Percentiles rank a stretch among this genome's conserved stretches.
These are phyloP conservation scores for Erpobdella octoculata DNA, from an alignment of 2,888 invertebrate genomes.

Conservation along the genomic window DNA sequence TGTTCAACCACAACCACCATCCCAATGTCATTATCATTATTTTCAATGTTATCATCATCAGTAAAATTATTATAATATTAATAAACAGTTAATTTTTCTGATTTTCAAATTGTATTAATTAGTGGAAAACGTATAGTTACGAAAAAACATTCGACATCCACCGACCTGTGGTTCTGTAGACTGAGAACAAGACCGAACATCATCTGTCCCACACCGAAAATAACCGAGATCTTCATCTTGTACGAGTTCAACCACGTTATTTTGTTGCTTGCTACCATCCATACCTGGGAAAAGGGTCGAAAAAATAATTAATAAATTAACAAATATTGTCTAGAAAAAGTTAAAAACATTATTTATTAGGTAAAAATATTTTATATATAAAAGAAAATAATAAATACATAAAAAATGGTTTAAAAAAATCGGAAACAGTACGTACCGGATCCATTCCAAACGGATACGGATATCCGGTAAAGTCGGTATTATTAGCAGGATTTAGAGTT, in stretches of 20 bases:
- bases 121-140: background rate
- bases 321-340: background rate
- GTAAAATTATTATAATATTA: too few species aligned
- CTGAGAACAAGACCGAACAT: conserved; percentile 82
- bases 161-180: conserved; percentile 53
- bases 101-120: background rate
- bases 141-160: background rate
- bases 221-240: conserved; percentile 91
- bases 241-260: conserved; percentile 87
- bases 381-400: background rate
- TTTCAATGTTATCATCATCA: too few species aligned
- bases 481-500: conserved; percentile 28
- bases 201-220: conserved; percentile 93
- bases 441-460: conserved; percentile 38
- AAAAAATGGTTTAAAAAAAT: background rate
- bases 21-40: too few species aligned
- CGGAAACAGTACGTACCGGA: conserved; percentile 30
- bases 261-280: conserved; percentile 69
- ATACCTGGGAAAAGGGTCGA: conserved; percentile 51
- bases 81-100: too few species aligned
- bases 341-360: background rate
- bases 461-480: conserved; percentile 31
- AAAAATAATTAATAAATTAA: background rate
- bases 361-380: background rate
- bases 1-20: too few species aligned